Base-by-base conservation (phyloP, 30 jellyfish, hydroid and myxozoan genomes). In the Phacellophora camtschatica region DNA sequence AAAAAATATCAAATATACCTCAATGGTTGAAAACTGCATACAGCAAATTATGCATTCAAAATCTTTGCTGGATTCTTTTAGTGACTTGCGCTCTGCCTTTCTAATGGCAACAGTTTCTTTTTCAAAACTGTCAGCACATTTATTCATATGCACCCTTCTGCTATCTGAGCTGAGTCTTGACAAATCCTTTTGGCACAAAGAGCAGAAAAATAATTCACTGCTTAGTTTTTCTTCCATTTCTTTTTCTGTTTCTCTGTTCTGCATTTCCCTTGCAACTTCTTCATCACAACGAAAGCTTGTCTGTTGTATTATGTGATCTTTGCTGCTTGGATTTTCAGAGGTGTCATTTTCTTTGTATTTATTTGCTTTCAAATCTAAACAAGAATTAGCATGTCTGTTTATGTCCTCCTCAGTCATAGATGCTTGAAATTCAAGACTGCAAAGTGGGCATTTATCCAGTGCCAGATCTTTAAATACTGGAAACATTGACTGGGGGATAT, bases 41-140 rank as follows among this genome's bases (percentile, higher is more conserved):
- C 91, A 77, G 66, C 91, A 80, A 22, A 80, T 80, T 41, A 54
- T 51, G 39, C 91, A 80, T 19, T 80, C 91, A 59, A 80, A 63
- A 1, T 45, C 70, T 75, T 61, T 61, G 13, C 59, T 19, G 22
- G 9, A 33, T 39, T 35, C 91, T 58, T 64, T 66, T 22, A 67
- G 33, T 7, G 81, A 80, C 62, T 20, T 43, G 19, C 62, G 50
- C 51, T 80, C 63, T 33, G 91, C 91, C 39, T 50, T 64, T 50
- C 23, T 53, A 41, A 35, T 80, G 11, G n/a, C 22, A 3, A 55
- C 41, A n/a, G 61, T 20, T 39, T 46, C 74, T 25, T 32, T 34
- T 24, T 80, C 91, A 27, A 48, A 30, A 30, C 46, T 10, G 51
- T 80, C 91, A 49, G 84, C 91, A 80, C 91, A 80, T 65, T 53